Base-by-base conservation (phyloP, 2,888 invertebrate species). In the Drosophila pseudotakahashii region DNA sequence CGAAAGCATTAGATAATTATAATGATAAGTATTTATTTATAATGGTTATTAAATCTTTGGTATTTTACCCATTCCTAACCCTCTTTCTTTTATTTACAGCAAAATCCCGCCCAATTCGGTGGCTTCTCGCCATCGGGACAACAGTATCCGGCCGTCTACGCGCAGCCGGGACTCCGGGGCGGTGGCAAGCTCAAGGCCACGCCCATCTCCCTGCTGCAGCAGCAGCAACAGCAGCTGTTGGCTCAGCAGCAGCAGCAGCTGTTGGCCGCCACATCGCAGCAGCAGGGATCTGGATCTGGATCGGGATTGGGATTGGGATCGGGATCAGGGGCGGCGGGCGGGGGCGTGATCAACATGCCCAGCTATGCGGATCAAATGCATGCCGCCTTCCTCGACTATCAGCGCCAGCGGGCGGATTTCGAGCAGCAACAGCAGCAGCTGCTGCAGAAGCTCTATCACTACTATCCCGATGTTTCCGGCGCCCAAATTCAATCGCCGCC, bases 351-450 rank as follows among this genome's bases (percentile, higher is more conserved):
- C 7, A 51, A 55, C 1, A 50, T 76, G 59, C 77, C 79, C 52
- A 76, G 71, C 64, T 83, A 88, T 30, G 77, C 82, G 9, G 88
- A 89, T 30, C 89, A 87, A 41, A 76, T 83, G 89, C 91, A 87
- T 55, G 87, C 85, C 26, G 80, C 85, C 41, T 89, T 89, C 58
- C 34, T 78, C 26, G 80, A 81, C 9, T 88, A 83, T 59, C 81
- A 85, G 66, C 90, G 89, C n/a, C 89, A 90, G 71, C 85, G 85
- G 41, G 73, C 80, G 47, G 81, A 87, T 36, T 81, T 79, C 44
- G 88, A 90, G 57, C 84, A 90, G 67, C 85, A 85, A 44, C 89
- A 90, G 59, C 79, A 86, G 10, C 89, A 82, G 41, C 73, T 91
- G 73, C 74, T 89, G 13, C 81, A 89, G 47, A 87, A 89, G 62